Evolutionary conservation across 30 jellyfish, hydroid and myxozoan species (phyloP), one percentile per base, ranked within the genome.

Genomic region (Catostylus mosaicus): DNA sequence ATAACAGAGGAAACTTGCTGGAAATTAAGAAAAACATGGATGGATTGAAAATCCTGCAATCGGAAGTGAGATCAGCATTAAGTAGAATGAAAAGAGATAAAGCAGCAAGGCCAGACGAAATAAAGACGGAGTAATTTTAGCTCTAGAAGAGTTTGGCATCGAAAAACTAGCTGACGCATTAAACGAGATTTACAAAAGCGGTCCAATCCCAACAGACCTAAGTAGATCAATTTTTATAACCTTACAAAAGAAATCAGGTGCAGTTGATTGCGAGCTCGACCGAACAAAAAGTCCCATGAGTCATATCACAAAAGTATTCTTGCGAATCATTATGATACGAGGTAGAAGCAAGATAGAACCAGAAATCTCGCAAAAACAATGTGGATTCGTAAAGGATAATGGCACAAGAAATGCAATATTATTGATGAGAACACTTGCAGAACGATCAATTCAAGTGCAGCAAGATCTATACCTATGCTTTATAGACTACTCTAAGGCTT

Each of bases 181-280:
- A 23, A 64, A 64, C 52, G 77, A 64, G 77, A 23, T 64, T 64
- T 64, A 64, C 52, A 19, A 64, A 9, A 64, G 77, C 61, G 77
- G 77, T 64, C 30, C 52, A 29, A 64, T 64, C 30, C 77, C 77
- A 64, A 64, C 63, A 64, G n/a, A 64, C 77, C 31, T n/a, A n/a
- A n/a, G n/a, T n/a, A n/a, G n/a, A n/a, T n/a, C n/a, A n/a, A n/a
- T n/a, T n/a, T n/a, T n/a, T 69, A 69, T 69, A 69, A 45, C 82
- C 82, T 45, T 33, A 33, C 82, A 69, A 69, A 35, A 69, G 82
- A 69, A 69, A 69, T 36, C 74, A 19, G 82, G 37, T 69, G 82
- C 33, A 33, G 82, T 69, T 69, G 66, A 32, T 37, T 69, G 82
- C 22, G 73, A 69, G 73, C 82, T 69, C 8, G 46, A 63, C 30